Percentiles rank a stretch among this genome's conserved stretches.
Conservation (phyloP, 2,113 vertebrate species). For the Chascanopsetta lugubris region DNA sequence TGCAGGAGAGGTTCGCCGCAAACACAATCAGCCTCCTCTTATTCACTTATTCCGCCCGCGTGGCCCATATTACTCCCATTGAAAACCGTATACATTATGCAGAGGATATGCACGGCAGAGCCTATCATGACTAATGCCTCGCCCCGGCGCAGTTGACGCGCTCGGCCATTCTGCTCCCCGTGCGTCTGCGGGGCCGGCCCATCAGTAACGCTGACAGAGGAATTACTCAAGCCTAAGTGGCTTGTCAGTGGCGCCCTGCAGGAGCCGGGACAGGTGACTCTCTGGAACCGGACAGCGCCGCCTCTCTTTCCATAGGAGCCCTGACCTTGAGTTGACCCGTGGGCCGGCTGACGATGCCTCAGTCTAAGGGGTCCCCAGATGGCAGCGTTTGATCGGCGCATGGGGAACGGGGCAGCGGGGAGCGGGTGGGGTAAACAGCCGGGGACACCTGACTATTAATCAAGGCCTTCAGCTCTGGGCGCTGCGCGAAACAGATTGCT, state of each 20-base stretch:
- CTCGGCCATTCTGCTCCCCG: slow-evolving; percentile 17
- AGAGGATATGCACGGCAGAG: slow-evolving; percentile 27
- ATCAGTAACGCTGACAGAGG: slow-evolving; percentile 61
- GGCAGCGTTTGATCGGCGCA: slow-evolving; percentile 55
- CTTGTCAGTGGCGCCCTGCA: slow-evolving; percentile 59
- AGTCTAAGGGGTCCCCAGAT: slow-evolving; percentile 55
- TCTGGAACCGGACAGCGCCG: slow-evolving; percentile 10
- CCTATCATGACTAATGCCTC: slow-evolving; percentile 56
- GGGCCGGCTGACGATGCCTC: slow-evolving; percentile 33
- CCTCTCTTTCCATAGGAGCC: slow-evolving; percentile 38
- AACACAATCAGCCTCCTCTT: slow-evolving; percentile 45
- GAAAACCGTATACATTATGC: slow-evolving; percentile 63
- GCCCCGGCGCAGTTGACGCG: neutral
- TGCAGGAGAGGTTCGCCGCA: slow-evolving; percentile 15
- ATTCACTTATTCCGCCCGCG: slow-evolving; percentile 46
- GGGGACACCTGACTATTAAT: slow-evolving; percentile 75
- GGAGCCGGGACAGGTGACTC: slow-evolving; percentile 62
- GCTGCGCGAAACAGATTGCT: slow-evolving; percentile 62
- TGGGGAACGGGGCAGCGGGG: slow-evolving; percentile 22
- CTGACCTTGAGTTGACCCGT: slow-evolving; percentile 56
- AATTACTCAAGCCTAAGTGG: slow-evolving; percentile 72
- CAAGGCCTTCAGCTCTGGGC: slow-evolving; percentile 63
- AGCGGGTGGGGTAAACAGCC: slow-evolving; percentile 61
- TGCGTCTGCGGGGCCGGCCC: slow-evolving; percentile 37
- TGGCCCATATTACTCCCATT: slow-evolving; percentile 35